These are phyloP conservation scores for Mus minutoides DNA, from an alignment of 2,797 vertebrate species.

Conservation along the genomic window DNA sequence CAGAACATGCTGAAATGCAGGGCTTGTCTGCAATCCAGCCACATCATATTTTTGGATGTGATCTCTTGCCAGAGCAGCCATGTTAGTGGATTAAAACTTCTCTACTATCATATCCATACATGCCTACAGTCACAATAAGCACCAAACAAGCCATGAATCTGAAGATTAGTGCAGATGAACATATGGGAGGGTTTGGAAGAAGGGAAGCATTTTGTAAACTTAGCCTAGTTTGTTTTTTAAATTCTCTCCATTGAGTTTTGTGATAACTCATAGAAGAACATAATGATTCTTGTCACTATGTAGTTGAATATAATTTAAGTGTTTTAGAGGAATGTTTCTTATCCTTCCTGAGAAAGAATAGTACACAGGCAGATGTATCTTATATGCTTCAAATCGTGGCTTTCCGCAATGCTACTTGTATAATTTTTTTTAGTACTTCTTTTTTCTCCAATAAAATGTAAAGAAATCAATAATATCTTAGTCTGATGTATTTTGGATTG, in stretches of 20 bases:
- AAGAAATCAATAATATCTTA: not conserved
- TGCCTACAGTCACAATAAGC: not conserved
- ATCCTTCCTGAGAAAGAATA: not conserved
- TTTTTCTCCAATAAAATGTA: not conserved
- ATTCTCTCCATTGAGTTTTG: not conserved
- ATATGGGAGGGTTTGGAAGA: too few species aligned
- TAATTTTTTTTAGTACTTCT: too few species aligned
- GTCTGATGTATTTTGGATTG: not conserved
- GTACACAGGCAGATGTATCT: fast-evolving
- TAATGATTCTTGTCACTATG: not conserved
- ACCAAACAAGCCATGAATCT: not conserved
- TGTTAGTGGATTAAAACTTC: too few species aligned
- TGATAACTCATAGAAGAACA: not conserved
- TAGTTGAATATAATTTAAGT: not conserved
- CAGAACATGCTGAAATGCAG: too few species aligned
- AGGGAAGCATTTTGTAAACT: not conserved
- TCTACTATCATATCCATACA: too few species aligned
- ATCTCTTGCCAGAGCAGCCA: too few species aligned
- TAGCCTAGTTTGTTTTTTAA: not conserved
- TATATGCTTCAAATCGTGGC: not conserved
- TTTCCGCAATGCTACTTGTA: not conserved
- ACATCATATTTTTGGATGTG: too few species aligned
- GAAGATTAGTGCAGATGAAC: too few species aligned
- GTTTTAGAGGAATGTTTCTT: not conserved
- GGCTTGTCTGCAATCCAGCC: too few species aligned